Conservation (phyloP, 23 tunicate genomes). For the Botrylloides violaceus region DNA sequence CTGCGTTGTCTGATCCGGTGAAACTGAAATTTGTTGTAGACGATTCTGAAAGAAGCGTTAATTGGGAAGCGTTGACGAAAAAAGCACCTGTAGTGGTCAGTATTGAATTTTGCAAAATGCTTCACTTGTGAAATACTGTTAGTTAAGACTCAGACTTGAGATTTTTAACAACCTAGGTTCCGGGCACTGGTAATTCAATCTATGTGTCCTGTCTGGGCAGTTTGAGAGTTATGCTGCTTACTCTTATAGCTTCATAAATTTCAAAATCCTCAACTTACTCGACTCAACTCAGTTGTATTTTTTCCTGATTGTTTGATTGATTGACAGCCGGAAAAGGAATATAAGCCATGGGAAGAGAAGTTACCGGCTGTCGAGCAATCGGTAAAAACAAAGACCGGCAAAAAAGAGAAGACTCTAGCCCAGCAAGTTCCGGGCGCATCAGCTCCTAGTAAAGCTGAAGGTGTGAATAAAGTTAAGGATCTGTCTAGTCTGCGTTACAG, state of each 20-base stretch:
- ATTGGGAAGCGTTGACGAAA: slow-evolving; percentile 78
- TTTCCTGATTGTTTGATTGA: not conserved
- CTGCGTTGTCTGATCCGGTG: slow-evolving; percentile 45
- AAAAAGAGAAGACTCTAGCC: slow-evolving; percentile 51
- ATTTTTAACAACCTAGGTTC: too few species aligned
- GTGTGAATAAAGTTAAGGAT: slow-evolving; percentile 4
- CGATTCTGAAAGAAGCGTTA: slow-evolving; percentile 35
- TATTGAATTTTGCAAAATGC: too few species aligned
- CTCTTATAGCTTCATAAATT: too few species aligned
- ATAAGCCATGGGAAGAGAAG: slow-evolving; percentile 71
- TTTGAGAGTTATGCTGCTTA: too few species aligned
- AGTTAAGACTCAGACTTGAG: too few species aligned
- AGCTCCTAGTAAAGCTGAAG: slow-evolving; percentile 20
- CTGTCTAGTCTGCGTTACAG: too few species aligned
- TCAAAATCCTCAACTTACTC: too few species aligned
- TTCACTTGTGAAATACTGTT: too few species aligned
- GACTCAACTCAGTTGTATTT: not conserved
- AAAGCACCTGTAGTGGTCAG: slow-evolving; percentile 60
- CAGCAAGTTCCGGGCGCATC: slow-evolving; percentile 63
- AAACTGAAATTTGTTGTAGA: slow-evolving; percentile 75
- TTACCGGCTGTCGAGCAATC: slow-evolving; percentile 59
- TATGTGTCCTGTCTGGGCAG: too few species aligned
- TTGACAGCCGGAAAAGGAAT: slow-evolving; percentile 56
- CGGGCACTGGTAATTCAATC: too few species aligned
- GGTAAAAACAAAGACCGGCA: slow-evolving; percentile 32